Base-by-base conservation (phyloP, 2,888 invertebrate species). In the Pecten maximus region DNA sequence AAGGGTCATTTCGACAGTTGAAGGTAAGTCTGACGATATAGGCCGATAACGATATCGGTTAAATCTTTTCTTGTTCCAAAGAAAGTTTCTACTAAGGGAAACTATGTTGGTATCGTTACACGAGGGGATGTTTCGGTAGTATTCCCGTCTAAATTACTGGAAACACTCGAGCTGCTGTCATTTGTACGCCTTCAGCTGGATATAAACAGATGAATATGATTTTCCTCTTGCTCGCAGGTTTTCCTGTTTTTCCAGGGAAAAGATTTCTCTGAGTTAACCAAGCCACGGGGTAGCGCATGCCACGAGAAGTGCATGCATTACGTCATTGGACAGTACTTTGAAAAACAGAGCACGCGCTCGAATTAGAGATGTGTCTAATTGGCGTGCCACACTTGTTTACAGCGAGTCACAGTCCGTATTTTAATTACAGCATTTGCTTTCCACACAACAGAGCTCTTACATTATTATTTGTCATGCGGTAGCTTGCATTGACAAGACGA, bases 341-440 rank as follows among this genome's bases (percentile, higher is more conserved):
- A 2, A 10, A 23, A 74, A 35, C 74, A 74, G 23, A 74, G 35
- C 74, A 23, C 60, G 60, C 35, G 35, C 74, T 15, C 2, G 35
- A 28, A 28, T 74, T 12, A 0, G 35, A 74, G 74, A 10, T 74
- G 74, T 74, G 28, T 74, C 74, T 23, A 74, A 74, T 74, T 2
- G 74, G 35, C 28, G 74, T 35, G 19, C 74, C 74, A 74, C 74
- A 74, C 74, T 35, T 74, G 74, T 74, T 74, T 74, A 74, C 74
- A 35, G 74, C 28, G 35, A 74, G 28, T 35, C 74, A 35, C 74
- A 74, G 35, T 28, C 74, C 74, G 74, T 54, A 54, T 54, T 54
- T 54, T 54, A 54, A 54, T 54, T 54, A 54, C 54, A 0, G 54
- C 23, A 19, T 54, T 54, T 54, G 54, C 54, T 54, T 54, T 54